Base-by-base conservation (phyloP, 2,888 invertebrate species). In the Cylindroiulus punctatus region DNA sequence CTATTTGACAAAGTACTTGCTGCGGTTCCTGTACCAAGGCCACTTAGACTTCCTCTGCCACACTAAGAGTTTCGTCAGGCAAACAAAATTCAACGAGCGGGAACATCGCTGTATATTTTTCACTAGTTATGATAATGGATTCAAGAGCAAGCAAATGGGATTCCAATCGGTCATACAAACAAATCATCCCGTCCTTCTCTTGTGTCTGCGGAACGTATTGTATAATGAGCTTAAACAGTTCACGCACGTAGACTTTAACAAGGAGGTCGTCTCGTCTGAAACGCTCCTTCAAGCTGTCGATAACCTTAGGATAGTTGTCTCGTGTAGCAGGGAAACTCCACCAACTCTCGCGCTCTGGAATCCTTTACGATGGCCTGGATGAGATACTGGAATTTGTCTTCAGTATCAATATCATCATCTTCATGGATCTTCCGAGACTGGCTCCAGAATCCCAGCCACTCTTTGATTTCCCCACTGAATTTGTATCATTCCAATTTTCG, bases 401-500 rank as follows among this genome's bases (percentile, higher is more conserved):
- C 52, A 19, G n/a, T 0, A 14, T 5, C 52, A 8, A 52, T 19
- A n/a, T n/a, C 65, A 26, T 65, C 65, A 65, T 65, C 26, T 12
- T 65, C 65, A 26, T 65, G 65, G 65, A 65, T 65, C 10, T 65
- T 65, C 22, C 26, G 26, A 10, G 26, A 65, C 26, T 65, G 26
- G 26, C 65, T 65, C 65, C 26, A 65, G 26, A 65, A 26, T 65
- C 65, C 65, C 65, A 65, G 65, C 65, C 12, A 65, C 8, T 65
- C 65, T 10, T 65, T 65, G 1, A 65, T 12, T 10, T 26, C 26
- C 0, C 26, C 57, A 8, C 26, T 26, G 10, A 26, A 65, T 10
- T 65, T 26, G 8, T 3, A 26, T 10, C 26, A 26, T 26, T 65
- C 65, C 0, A 65, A 10, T 10, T 65, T 65, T 26, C 26, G 65